Percentiles rank a stretch among this genome's conserved stretches.
Conservation (phyloP, 2,888 invertebrate genomes). For the Synanthedon myopaeformis region DNA sequence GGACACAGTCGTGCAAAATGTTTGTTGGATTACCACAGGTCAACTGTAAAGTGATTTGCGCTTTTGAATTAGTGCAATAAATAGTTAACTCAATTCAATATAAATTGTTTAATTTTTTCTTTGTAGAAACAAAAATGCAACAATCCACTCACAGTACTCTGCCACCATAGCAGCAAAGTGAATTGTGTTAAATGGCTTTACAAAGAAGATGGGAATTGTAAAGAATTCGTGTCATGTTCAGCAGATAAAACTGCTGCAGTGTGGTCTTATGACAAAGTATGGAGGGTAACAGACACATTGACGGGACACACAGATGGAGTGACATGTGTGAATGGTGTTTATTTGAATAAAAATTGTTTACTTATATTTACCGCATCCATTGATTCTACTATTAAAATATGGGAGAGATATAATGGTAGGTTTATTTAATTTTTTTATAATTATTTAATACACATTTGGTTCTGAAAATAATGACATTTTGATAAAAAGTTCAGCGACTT, state of each 20-base stretch:
- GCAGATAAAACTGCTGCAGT: constrained; percentile 81
- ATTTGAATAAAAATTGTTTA: constrained; percentile 40
- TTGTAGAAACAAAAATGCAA: constrained; percentile 64
- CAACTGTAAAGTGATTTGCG: too few relatives aligned
- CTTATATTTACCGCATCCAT: constrained; percentile 74
- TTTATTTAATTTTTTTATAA: neutral
- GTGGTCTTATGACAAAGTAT: constrained; percentile 70
- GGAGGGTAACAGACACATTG: constrained; percentile 55
- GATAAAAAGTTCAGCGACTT: too few relatives aligned
- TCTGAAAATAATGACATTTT: too few relatives aligned
- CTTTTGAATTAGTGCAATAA: neutral
- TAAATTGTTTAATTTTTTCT: constrained; percentile 11
- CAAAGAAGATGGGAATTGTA: constrained; percentile 24
- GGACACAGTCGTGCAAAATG: too few relatives aligned
- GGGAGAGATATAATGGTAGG: constrained; percentile 66
- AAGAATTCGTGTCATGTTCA: constrained; percentile 80
- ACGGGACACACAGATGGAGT: constrained; percentile 75
- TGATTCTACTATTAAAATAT: constrained; percentile 76
- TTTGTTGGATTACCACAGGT: too few relatives aligned
- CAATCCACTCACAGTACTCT: constrained; percentile 71
- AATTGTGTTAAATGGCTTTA: constrained; percentile 76
- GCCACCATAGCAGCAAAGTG: constrained; percentile 77
- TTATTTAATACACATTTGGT: neutral
- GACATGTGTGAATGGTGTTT: constrained; percentile 76
- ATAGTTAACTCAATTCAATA: neutral